Evolutionary conservation across 92 coral and sea anemone genomes (phyloP).

Genomic region (Epizoanthus fatuus): DNA sequence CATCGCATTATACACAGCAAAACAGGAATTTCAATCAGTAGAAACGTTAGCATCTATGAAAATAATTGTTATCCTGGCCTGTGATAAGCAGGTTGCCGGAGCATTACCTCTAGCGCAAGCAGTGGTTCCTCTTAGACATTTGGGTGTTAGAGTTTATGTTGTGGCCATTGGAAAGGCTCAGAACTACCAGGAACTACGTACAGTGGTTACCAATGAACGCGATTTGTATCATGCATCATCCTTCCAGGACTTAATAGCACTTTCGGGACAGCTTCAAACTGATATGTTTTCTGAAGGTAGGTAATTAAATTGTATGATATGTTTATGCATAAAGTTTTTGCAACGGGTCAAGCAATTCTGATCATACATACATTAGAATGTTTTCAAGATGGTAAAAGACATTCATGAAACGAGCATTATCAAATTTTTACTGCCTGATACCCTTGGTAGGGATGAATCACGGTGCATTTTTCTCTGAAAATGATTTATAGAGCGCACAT

Average conservation of each 20-base stretch:
- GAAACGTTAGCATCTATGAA: slow-evolving; percentile 35
- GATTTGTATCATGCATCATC: slow-evolving; percentile 10
- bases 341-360: too few species aligned
- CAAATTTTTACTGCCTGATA: too few species aligned
- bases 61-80: slow-evolving; percentile 36
- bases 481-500: too few species aligned
- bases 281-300: slow-evolving; percentile 13
- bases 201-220: background rate
- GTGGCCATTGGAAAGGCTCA: slow-evolving; percentile 34
- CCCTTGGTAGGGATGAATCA: too few species aligned
- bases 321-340: too few species aligned
- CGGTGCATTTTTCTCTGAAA: too few species aligned
- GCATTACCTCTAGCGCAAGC: slow-evolving; percentile 55
- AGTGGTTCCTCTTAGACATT: slow-evolving; percentile 40
- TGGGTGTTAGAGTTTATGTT: slow-evolving; percentile 43
- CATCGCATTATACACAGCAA: slow-evolving; percentile 57
- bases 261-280: slow-evolving; percentile 1
- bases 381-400: too few species aligned
- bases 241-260: background rate
- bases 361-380: too few species aligned
- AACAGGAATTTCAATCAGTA: slow-evolving; percentile 44
- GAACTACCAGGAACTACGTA: slow-evolving; percentile 39
- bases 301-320: background rate
- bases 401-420: too few species aligned
- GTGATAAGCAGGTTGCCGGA: slow-evolving; percentile 45